Conservation (phyloP, 2,888 invertebrate genomes). For the Amblyteles armatorius region DNA sequence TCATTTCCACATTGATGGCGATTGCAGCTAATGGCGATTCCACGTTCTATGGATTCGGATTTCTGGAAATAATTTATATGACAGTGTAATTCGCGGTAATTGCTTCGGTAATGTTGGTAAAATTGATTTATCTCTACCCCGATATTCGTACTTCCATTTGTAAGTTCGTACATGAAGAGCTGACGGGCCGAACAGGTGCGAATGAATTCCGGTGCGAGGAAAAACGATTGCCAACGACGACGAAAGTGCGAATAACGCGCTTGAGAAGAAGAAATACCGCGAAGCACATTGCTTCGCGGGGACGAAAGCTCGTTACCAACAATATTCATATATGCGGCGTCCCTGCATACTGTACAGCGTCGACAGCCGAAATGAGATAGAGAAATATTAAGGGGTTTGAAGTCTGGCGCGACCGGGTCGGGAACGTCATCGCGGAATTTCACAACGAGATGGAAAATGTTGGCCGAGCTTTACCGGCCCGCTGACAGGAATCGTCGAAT, state of each 20-base stretch:
- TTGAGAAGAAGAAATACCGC: conserved; percentile 13
- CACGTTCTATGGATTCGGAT: not conserved
- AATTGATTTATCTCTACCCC: not conserved
- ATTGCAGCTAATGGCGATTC: not conserved
- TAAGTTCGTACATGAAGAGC: not conserved
- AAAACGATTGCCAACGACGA: conserved; percentile 7
- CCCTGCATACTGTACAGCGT: not conserved
- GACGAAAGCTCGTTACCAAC: not conserved
- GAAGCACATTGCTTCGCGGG: not conserved
- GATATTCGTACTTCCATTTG: not conserved
- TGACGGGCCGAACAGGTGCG: not conserved
- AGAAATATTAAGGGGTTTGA: conserved; percentile 3
- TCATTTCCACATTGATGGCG: not conserved
- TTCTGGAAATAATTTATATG: not conserved
- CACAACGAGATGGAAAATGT: not conserved
- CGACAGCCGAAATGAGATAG: conserved; percentile 7
- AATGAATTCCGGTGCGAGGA: not conserved
- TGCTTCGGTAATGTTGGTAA: not conserved
- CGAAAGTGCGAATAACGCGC: not conserved
- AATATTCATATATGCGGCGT: not conserved
- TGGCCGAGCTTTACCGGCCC: too few relatives aligned
- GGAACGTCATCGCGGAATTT: not conserved
- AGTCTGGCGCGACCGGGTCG: not conserved
- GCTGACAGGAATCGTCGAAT: too few relatives aligned
- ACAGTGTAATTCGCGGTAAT: not conserved